Base-by-base conservation (phyloP, 1,140 invertebrate genomes). In the Formica exsecta region DNA sequence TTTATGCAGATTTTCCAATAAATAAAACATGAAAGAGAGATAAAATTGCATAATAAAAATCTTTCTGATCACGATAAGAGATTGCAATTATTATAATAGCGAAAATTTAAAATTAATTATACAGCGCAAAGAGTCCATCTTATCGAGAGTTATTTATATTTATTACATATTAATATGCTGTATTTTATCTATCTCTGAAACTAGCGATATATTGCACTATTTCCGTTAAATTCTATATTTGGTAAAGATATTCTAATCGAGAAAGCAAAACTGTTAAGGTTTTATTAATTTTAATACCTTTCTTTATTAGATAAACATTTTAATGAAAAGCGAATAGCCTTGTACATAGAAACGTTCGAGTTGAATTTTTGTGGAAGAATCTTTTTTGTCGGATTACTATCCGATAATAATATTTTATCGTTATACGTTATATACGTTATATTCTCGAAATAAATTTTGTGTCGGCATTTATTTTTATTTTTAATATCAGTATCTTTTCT, bases 401-500 rank as follows among this genome's bases (percentile, higher is more conserved):
- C n/a, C 25, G 25, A 29, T 29, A 29, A 29, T 29, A 29, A 29
- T 29, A 29, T 29, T 29, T 29, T 29, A 29, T 29, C 25, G 25
- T 29, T 29, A 29, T 29, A 29, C 25, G 0, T 29, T 1, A 29
- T 1, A 32, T 32, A 32, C 7, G 19, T 54, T 29, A 29, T 29
- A 29, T 73, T 25, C 32, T 32, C 22, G 2, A 54, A 51, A 73
- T 54, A 32, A 54, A 54, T 54, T 9, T 54, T 8, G 3, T n/a
- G 25, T 36, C 6, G 3, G n/a, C 16, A 32, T 73, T 51, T 51
- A 9, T 51, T 44, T 71, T 51, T 51, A 51, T 51, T 51, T 51
- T 51, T 5, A 22, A 36, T 77, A 32, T 77, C 41, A 13, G n/a
- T 65, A 77, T 22, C n/a, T 16, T 19, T 66, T 4, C 19, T 77